Base-by-base conservation (phyloP, 2,113 vertebrate genomes). In the Romanogobio albipinnatus region DNA sequence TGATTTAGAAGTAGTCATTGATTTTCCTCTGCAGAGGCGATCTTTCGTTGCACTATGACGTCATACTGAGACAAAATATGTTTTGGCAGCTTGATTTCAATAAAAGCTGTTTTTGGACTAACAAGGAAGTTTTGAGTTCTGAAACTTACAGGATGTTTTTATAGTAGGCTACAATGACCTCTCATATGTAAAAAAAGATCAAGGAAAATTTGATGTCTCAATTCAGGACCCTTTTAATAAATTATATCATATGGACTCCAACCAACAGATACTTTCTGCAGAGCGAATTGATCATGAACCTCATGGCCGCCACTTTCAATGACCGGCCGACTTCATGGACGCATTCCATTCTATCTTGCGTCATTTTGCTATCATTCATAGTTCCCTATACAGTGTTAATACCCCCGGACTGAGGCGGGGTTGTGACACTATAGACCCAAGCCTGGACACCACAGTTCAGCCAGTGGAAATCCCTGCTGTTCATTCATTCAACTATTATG, bases 311-410 rank as follows among this genome's bases (percentile, higher is more conserved):
- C 24, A 79, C 43, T 49, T 62, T 64, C 24, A 66, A 49, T 66
- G 59, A 17, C 61, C 15, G 3, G n/a, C 8, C 7, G 8, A 26
- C 11, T 79, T 39, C 22, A 66, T 66, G 9, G 89, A 90, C 91
- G 86, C 92, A 94, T 94, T 94, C 93, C 92, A 88, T 90, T 90
- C 86, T 82, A 90, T 90, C 89, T 92, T 93, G 92, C 90, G 88
- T 94, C 93, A 94, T 91, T 91, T 89, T 83, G 87, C 89, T 89
- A 91, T 92, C 91, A 93, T 93, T 93, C 91, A 91, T 87, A 88
- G 84, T 88, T 91, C 84, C 89, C 92, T 92, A 92, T 93, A 91
- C 87, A 86, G 89, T 87, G 90, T 91, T 92, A 93, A 95, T 93
- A 90, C 90, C 88, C 90, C 87, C 86, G 85, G 87, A 83, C 89